Conservation (phyloP, 2,888 invertebrate species). For the Fragum whitleyi region DNA sequence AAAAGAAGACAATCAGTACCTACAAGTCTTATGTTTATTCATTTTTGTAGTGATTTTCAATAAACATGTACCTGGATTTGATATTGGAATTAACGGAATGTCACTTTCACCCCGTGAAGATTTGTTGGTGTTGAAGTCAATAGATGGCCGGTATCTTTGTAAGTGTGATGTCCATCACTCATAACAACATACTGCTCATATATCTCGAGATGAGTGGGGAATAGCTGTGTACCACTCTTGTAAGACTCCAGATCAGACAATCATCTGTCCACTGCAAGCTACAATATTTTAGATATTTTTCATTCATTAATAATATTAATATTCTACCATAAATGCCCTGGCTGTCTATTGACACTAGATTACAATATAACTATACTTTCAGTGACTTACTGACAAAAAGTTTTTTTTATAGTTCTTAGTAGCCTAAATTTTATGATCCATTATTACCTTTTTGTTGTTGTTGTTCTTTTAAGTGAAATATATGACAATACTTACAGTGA, state of each 20-base stretch:
- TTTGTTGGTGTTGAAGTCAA: not conserved
- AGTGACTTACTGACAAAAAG: not conserved
- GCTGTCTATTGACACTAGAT: not conserved
- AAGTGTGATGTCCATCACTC: constrained; percentile 22
- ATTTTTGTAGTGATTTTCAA: constrained; percentile 2
- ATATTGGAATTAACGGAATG: constrained; percentile 12
- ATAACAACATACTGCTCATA: not conserved
- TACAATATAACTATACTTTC: not conserved
- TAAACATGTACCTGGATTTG: constrained; percentile 20
- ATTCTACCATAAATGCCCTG: too few species aligned
- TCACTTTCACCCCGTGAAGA: not conserved
- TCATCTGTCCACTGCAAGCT: constrained; percentile 36
- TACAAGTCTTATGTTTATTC: too few species aligned
- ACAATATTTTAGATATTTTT: constrained; percentile 4
- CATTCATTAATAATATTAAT: not conserved
- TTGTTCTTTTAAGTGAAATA: too few species aligned
- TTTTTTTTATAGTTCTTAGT: too few species aligned
- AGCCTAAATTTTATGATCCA: too few species aligned
- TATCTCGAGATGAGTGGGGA: constrained; percentile 28
- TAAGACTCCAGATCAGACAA: constrained; percentile 33
- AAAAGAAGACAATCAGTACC: too few species aligned
- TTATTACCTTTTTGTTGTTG: too few species aligned
- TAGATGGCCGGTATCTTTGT: constrained; percentile 21
- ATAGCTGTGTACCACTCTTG: constrained; percentile 15
- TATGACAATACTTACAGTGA: too few species aligned